Evolutionary conservation across 2,888 invertebrate species (phyloP).

Genomic region (Dicycla oo): DNA sequence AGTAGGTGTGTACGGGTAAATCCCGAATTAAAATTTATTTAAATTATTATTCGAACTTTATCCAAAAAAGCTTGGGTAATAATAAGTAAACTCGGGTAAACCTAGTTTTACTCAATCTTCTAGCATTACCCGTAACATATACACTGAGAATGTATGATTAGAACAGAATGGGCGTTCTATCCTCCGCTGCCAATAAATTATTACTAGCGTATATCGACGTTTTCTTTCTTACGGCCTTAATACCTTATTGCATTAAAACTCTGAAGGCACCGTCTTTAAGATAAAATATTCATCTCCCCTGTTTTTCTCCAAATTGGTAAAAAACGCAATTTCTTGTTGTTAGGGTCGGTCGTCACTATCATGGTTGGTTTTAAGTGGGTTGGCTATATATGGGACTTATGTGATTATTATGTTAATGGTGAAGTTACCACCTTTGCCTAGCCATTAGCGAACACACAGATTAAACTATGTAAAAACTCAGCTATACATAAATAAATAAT

Average conservation of each 20-base stretch:
- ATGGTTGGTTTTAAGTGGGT: too few species aligned
- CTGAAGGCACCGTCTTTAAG: background rate
- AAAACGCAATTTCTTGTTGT: background rate
- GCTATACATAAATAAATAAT: too few species aligned
- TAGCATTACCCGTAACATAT: background rate
- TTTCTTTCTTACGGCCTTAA: constrained; percentile 26
- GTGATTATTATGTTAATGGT: too few species aligned
- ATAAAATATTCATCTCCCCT: constrained; percentile 14
- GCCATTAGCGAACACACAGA: background rate
- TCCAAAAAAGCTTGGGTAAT: too few species aligned
- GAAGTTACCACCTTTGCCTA: background rate
- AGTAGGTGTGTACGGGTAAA: too few species aligned
- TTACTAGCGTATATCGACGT: constrained; percentile 45
- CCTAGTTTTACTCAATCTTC: too few species aligned
- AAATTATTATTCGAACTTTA: too few species aligned
- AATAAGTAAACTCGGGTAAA: too few species aligned
- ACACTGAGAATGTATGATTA: constrained; percentile 12
- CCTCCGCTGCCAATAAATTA: constrained; percentile 37
- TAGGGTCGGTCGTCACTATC: background rate
- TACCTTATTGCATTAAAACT: constrained; percentile 19
- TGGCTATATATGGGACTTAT: background rate
- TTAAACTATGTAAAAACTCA: too few species aligned
- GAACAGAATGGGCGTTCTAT: constrained; percentile 18
- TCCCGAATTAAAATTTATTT: too few species aligned
- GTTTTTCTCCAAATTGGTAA: background rate